These are phyloP conservation scores for Percopsis omiscomaycus DNA, from an alignment of 2,797 vertebrate genomes.

Conservation along the genomic window DNA sequence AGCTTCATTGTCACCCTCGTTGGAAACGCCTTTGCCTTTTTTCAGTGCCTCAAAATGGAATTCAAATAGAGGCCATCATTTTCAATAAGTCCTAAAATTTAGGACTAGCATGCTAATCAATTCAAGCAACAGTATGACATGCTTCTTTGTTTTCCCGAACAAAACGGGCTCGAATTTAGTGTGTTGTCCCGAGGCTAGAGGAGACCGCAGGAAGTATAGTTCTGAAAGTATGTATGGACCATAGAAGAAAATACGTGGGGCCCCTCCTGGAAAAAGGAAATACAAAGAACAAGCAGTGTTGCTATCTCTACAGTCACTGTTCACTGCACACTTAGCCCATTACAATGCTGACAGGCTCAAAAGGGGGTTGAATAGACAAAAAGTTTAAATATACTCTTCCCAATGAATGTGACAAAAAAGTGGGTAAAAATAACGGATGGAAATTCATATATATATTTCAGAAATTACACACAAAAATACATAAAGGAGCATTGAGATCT, in stretches of 20 bases:
- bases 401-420: background rate
- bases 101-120: slow-evolving; percentile 39
- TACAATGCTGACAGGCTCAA: slow-evolving; percentile 11
- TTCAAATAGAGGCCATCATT: slow-evolving; percentile 47
- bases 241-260: slow-evolving; percentile 11
- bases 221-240: slow-evolving; percentile 23
- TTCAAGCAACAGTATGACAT: slow-evolving; percentile 18
- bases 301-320: slow-evolving; percentile 6
- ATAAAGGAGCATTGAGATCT: too few relatives aligned
- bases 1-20: slow-evolving; percentile 33
- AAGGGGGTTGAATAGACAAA: background rate
- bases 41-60: background rate
- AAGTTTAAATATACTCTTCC: slow-evolving; percentile 10
- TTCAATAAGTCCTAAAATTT: slow-evolving; percentile 55
- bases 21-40: slow-evolving; percentile 24
- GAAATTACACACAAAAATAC: too few relatives aligned
- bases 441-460: background rate
- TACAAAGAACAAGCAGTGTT: slow-evolving; percentile 11
- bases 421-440: too few relatives aligned
- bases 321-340: slow-evolving; percentile 9
- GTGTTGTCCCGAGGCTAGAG: slow-evolving; percentile 33
- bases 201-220: slow-evolving; percentile 11
- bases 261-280: slow-evolving; percentile 4
- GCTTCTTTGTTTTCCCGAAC: slow-evolving; percentile 40
- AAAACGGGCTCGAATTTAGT: slow-evolving; percentile 40